phyloP scores from a whole-genome alignment of 2,797 vertebrate species.

The Hydrolagus colliei region DNA sequence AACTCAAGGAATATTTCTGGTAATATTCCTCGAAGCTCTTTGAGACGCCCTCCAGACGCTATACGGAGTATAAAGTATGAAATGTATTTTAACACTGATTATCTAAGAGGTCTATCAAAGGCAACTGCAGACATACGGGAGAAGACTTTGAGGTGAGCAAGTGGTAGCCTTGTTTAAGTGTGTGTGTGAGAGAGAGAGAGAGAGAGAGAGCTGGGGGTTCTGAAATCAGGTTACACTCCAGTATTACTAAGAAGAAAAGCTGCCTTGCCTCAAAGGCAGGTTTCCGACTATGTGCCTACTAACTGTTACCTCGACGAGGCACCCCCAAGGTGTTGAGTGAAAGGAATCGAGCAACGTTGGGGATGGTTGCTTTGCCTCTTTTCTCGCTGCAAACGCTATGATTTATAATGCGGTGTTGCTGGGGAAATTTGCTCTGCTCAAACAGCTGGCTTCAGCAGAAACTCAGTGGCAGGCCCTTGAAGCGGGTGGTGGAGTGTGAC shows the following conservation, averaged over 20 bases:
- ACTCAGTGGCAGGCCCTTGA: slow-evolving; percentile 12
- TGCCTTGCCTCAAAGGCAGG: neutral
- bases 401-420: neutral
- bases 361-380: neutral
- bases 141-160: too few species aligned
- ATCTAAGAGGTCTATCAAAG: too few species aligned
- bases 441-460: slow-evolving; percentile 16
- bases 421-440: slow-evolving; percentile 4
- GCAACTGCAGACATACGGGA: too few species aligned
- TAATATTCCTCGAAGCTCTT: too few species aligned
- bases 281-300: neutral
- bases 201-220: neutral
- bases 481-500: slow-evolving; percentile 32
- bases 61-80: too few species aligned
- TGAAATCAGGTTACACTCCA: neutral
- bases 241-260: too few species aligned
- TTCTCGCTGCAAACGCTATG: neutral
- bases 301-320: neutral
- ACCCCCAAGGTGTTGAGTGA: neutral
- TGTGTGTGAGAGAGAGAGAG: too few species aligned
- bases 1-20: too few species aligned
- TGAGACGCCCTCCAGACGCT: too few species aligned
- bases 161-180: too few species aligned
- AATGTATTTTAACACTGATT: too few species aligned
- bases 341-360: neutral